phyloP scores from a whole-genome alignment of 2,888 invertebrate genomes.

The Dicyrtoma fusca region DNA sequence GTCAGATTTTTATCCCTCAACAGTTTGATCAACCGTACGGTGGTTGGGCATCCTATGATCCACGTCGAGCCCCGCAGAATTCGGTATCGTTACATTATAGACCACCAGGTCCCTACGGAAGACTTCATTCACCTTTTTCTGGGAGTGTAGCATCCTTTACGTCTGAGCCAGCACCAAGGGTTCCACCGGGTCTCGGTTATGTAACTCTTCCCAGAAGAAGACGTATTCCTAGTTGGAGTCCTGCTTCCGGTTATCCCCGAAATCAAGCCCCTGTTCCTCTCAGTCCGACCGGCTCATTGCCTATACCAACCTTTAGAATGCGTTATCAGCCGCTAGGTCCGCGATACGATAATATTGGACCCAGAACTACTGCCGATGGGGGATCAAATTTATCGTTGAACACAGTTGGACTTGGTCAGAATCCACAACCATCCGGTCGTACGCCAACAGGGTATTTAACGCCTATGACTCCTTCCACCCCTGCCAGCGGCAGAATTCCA shows the following conservation, averaged over 20 bases:
- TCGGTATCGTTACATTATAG: constrained; percentile 13
- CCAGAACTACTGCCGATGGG: constrained; percentile 84
- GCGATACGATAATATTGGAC: constrained; percentile 63
- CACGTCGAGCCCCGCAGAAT: neutral
- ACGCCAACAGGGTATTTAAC: neutral
- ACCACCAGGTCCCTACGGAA: constrained; percentile 59
- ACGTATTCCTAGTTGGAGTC: constrained; percentile 72
- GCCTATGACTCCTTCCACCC: constrained; percentile 23
- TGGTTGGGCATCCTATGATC: constrained; percentile 25
- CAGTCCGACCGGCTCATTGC: constrained; percentile 48
- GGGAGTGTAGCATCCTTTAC: constrained; percentile 67
- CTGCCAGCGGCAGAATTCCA: constrained; percentile 23
- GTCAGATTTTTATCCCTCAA: constrained; percentile 2
- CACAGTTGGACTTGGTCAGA: constrained; percentile 63
- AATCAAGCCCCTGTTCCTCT: constrained; percentile 39
- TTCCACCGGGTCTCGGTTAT: constrained; percentile 77
- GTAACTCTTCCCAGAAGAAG: constrained; percentile 86
- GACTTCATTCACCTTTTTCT: constrained; percentile 67
- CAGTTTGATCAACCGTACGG: constrained; percentile 12
- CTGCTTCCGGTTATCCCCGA: constrained; percentile 59
- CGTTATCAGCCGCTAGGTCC: neutral
- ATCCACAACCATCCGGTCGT: constrained; percentile 4
- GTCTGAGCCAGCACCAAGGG: constrained; percentile 63
- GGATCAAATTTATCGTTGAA: constrained; percentile 84
- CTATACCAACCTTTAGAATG: constrained; percentile 67